Evolutionary conservation across 35 echinoderm and acorn worm species (phyloP), one percentile per base, ranked within the genome.

Genomic region (Holothuria glaberrima): DNA sequence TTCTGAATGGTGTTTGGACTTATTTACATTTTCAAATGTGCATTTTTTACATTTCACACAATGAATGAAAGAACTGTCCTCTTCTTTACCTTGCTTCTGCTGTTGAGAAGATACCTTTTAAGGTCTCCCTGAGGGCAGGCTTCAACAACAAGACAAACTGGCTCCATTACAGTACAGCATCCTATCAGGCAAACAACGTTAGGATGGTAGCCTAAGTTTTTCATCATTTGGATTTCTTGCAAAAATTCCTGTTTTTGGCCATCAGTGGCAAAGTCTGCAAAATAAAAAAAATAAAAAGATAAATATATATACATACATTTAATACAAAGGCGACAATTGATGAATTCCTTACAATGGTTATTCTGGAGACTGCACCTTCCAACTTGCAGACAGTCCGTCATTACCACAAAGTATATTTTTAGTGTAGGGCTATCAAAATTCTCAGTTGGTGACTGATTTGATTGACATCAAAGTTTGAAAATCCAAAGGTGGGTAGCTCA

Each of bases 161-260:
- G 97, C 12, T 94, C 75, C 48, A 90, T 54, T 27, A 88, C 81
- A 16, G 93, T 95, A 66, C 95, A 97, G 70, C 94, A 95, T 21
- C 90, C 97, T 21, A 99, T 69, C 33, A 95, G 57, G 35, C 93
- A 95, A 28, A 99, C 97, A 33, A 99, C 91, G 48, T 99, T 99
- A 58, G 93, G 75, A 86, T 99, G 97, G 85, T 95, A 89, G 18
- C 97, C 97, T 18, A 99, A 81, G 54, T 90, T 70, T 83, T 99
- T 99, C 97, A 99, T 99, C 59, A 99, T 86, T 38, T 93, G 87
- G 22, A 99, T 99, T 69, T 99, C 97, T 26, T 91, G 87, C 18
- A 92, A 44, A 62, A 99, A 99, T 24, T 99, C 94, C 66, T 95
- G 87, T 75, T 91, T 99, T 59, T 99, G 93, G 17, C 45, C 59